Evolutionary conservation across 2,888 invertebrate genomes (phyloP), one percentile per base, ranked within the genome.

Genomic region (Dasypolia templi): DNA sequence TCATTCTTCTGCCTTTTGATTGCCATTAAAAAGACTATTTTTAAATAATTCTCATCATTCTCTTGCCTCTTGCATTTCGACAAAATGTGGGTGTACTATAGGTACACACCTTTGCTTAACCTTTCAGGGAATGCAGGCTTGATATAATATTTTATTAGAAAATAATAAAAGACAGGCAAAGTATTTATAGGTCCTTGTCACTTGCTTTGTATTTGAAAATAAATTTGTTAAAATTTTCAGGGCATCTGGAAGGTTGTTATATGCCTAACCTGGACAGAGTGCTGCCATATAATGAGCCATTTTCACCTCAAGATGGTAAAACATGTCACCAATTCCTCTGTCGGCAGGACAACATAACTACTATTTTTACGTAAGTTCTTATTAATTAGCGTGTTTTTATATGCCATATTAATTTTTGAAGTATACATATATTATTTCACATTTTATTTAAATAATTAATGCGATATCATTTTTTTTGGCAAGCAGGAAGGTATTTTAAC

Each of bases 261-360:
- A 3, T 64, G 0, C 46, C 63, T 5, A 0, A 5, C 17, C 17
- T 46, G 63, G 5, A 49, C 3, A 64, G n/a, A 32, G 46, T 64
- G 32, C n/a, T 64, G n/a, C 46, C 63, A 2, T 64, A 49, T 49
- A 11, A 64, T 11, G 5, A 32, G n/a, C 32, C n/a, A 32, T 64
- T 64, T 64, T 64, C 46, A 49, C 46, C 63, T 17, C 29, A 32
- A 64, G 46, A 64, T n/a, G 63, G 46, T 22, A 49, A 17, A 46
- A 17, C 3, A 5, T 63, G 63, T 22, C 1, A 32, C 17, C 63
- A 63, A 32, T 63, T 3, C n/a, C 0, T 6, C 5, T 64, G 63
- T n/a, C 9, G 1, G 29, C 5, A 17, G 17, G 22, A 64, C 17
- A 64, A 64, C n/a, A 49, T 3, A 49, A 64, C 32, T n/a, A 32